Evolutionary conservation across 1,140 invertebrate species (phyloP), one percentile per base, ranked within the genome.

Genomic region (Spodoptera frugiperda): DNA sequence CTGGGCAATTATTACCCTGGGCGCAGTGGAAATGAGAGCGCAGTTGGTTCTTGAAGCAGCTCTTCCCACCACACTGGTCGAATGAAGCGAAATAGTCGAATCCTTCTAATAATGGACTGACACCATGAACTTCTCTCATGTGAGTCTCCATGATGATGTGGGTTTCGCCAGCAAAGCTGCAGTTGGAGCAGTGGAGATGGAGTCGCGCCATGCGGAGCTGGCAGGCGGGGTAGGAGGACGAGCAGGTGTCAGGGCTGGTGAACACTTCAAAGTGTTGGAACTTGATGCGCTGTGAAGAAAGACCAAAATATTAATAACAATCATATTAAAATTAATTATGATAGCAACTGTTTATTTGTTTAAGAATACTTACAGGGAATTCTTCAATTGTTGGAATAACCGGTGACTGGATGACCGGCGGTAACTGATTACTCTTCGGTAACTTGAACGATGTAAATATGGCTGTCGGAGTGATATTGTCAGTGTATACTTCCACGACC

Each of bases 361-460:
- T n/a, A 51, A 10, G 11, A 8, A 79, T 80, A 90, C 90, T 93
- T 91, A 94, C 94, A 70, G 92, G 89, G 83, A 94, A 93, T 80
- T 94, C 94, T 59, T 96, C 96, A 54, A 95, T 93, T 5, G 87
- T 92, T 25, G 92, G 82, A 59, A 94, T 92, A 17, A 91, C 88
- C 15, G 94, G 94, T 11, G 94, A 93, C 82, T 78, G 94, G 86
- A 86, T 94, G 81, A 90, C 86, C 77, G 83, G 92, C 78, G 82
- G 93, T 89, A 79, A 95, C 95, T 93, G 93, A 76, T 93, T 94
- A 79, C 91, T 91, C 93, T 98, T 98, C 17, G 98, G 98, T 72
- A 98, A 94, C 89, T 98, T 98, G 88, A 98, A 98, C 82, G 97
- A 98, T 25, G 98, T 98, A 89, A 98, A 98, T 80, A 98, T 98